Evolutionary conservation across 2,888 invertebrate genomes (phyloP).

Genomic region (Drosophila acutilabella): DNA sequence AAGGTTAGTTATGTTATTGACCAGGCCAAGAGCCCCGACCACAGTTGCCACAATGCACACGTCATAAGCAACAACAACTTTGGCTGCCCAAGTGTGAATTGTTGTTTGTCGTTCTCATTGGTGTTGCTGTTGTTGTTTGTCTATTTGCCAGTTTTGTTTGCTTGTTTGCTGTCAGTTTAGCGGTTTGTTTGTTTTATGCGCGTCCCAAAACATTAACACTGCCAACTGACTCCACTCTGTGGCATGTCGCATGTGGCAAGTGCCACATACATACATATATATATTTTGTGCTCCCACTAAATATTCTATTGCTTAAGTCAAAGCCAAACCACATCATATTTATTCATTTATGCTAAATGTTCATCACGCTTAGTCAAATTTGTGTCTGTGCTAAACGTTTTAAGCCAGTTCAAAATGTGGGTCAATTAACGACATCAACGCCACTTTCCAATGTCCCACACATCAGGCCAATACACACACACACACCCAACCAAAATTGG

Average conservation of each 20-base stretch:
- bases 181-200: slow-evolving; percentile 77
- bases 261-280: background rate
- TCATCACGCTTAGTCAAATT: slow-evolving; percentile 69
- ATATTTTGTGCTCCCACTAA: background rate
- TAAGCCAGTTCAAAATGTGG: slow-evolving; percentile 58
- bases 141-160: slow-evolving; percentile 56
- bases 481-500: background rate
- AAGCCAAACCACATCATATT: slow-evolving; percentile 38
- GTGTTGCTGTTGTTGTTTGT: slow-evolving; percentile 23
- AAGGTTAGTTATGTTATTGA: slow-evolving; percentile 80
- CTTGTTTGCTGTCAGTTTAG: slow-evolving; percentile 50
- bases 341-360: slow-evolving; percentile 74
- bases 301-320: slow-evolving; percentile 28
- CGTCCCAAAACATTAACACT: slow-evolving; percentile 70
- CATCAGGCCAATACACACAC: slow-evolving; percentile 23
- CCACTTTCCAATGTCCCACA: slow-evolving; percentile 17
- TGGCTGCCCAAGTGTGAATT: slow-evolving; percentile 79
- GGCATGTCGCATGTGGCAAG: slow-evolving; percentile 36
- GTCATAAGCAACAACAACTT: slow-evolving; percentile 75
- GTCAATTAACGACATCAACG: slow-evolving; percentile 61
- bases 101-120: slow-evolving; percentile 62
- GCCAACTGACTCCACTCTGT: slow-evolving; percentile 51
- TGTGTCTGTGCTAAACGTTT: slow-evolving; percentile 42
- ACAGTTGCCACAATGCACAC: slow-evolving; percentile 47
- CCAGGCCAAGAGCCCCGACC: slow-evolving; percentile 49